Conservation (phyloP, 1,140 invertebrate species). For the Leptinotarsa texana region DNA sequence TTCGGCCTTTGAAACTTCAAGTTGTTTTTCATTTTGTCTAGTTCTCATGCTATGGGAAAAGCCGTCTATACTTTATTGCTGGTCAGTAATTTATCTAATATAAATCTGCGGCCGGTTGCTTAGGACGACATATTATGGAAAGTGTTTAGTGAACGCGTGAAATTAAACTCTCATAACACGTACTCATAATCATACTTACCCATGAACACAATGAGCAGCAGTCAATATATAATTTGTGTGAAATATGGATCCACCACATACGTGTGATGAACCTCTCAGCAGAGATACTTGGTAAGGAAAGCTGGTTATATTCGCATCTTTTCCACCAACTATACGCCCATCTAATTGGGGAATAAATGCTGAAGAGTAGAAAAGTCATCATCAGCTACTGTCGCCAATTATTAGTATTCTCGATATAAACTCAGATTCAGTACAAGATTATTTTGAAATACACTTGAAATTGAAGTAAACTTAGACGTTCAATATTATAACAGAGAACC, state of each 20-base stretch:
- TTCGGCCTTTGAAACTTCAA: not conserved
- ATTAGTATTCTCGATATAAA: too few species aligned
- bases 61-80: not conserved
- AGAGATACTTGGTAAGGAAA: constrained; percentile 67
- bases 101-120: not conserved
- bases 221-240: constrained; percentile 62
- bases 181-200: constrained; percentile 16
- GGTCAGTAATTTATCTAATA: not conserved
- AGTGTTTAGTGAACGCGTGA: not conserved
- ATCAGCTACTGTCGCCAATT: too few species aligned
- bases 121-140: not conserved
- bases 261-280: constrained; percentile 57
- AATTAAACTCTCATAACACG: not conserved
- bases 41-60: not conserved
- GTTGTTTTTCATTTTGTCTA: not conserved
- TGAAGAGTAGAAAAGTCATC: not conserved
- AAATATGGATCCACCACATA: constrained; percentile 69
- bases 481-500: too few species aligned
- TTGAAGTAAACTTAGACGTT: too few species aligned
- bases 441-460: too few species aligned
- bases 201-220: constrained; percentile 64
- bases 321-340: constrained; percentile 67
- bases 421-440: too few species aligned
- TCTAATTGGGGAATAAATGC: constrained; percentile 30
- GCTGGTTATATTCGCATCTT: constrained; percentile 60